phyloP scores from a whole-genome alignment of 1,140 invertebrate genomes.

The Centruroides sculpturatus region DNA sequence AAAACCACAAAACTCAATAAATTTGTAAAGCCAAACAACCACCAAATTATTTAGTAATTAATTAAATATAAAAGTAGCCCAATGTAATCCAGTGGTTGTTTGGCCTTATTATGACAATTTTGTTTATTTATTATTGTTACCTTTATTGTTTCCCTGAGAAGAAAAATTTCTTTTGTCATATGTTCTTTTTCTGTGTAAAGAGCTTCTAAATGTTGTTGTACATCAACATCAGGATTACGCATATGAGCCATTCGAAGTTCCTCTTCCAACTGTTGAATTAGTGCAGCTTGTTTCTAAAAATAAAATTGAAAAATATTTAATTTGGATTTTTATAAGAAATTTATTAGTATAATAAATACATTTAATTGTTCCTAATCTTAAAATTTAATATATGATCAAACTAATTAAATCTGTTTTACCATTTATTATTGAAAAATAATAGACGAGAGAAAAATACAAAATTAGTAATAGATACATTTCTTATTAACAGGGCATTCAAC shows the following conservation, averaged over 20 bases:
- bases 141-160: slow-evolving; percentile 87
- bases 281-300: slow-evolving; percentile 84
- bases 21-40: background rate
- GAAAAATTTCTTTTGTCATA: slow-evolving; percentile 82
- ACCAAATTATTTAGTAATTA: background rate
- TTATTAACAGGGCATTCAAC: no score
- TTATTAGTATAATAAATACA: no score
- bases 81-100: no score
- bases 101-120: background rate
- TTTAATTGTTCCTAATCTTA: no score
- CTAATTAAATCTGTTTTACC: no score
- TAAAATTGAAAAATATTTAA: background rate
- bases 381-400: no score
- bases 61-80: background rate
- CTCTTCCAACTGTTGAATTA: slow-evolving; percentile 77
- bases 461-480: no score
- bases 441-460: no score
- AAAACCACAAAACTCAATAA: no score
- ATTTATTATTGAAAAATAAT: no score
- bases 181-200: slow-evolving; percentile 89
- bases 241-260: slow-evolving; percentile 73
- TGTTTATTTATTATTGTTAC: slow-evolving; percentile 35
- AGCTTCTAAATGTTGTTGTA: slow-evolving; percentile 81
- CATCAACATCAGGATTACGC: slow-evolving; percentile 57
- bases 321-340: no score